A percentile compares a stretch with the other conserved stretches of the same genome.
These are phyloP conservation scores for Sebastes matsubarae DNA, from an alignment of 2,797 vertebrate genomes.

Conservation along the genomic window DNA sequence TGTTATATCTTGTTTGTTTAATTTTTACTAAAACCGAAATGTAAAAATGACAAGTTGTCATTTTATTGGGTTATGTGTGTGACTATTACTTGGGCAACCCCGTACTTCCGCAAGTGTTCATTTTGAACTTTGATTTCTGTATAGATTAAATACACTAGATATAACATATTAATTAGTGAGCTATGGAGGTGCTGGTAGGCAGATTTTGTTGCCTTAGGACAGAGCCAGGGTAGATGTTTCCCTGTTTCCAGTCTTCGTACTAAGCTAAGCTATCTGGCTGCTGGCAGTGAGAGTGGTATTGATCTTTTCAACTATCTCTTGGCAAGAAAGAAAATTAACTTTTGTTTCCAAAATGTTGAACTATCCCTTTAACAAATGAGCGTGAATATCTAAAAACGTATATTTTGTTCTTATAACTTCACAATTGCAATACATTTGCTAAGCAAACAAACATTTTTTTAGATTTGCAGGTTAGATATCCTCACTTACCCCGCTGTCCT, in stretches of 20 bases:
- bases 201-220: not conserved
- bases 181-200: not conserved
- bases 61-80: not conserved
- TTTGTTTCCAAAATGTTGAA: not conserved
- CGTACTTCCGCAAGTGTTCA: not conserved
- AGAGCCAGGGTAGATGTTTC: not conserved
- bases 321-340: not conserved
- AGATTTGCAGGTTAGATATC: not conserved
- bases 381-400: not conserved
- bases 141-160: not conserved
- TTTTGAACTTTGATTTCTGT: not conserved
- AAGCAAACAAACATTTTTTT: no score
- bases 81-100: not conserved
- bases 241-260: not conserved
- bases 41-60: not conserved
- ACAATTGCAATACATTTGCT: not conserved
- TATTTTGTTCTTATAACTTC: not conserved
- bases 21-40: not conserved
- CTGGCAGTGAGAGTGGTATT: not conserved
- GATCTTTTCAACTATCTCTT: not conserved
- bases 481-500: not conserved
- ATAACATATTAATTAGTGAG: not conserved
- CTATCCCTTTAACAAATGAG: not conserved
- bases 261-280: not conserved
- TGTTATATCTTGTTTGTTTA: not conserved